Percentiles rank a stretch among this genome's conserved stretches.
Evolutionary conservation across 1,140 invertebrate species (phyloP).

Genomic region (Harpegnathos saltator): DNA sequence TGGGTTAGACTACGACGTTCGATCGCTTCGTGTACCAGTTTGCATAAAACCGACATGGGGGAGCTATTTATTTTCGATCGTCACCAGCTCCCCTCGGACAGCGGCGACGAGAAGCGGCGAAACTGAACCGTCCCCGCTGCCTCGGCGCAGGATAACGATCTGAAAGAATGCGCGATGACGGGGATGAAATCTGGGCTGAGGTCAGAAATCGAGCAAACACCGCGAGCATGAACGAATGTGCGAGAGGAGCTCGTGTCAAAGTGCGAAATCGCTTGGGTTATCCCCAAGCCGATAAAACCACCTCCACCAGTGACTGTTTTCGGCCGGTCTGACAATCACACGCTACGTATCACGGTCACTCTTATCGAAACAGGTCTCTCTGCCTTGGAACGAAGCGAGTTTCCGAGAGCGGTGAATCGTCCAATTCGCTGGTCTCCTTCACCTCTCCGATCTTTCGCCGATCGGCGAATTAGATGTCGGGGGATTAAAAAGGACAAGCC

Average conservation of each 20-base stretch:
- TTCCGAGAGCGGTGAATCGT: not conserved
- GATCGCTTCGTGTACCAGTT: no score
- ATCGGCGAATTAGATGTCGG: not conserved
- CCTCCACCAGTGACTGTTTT: not conserved
- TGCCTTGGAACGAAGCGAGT: no score
- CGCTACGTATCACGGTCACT: not conserved
- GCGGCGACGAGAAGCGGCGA: no score
- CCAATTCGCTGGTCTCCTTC: not conserved
- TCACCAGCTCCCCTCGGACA: no score
- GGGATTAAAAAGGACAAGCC: no score
- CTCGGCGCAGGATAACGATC: no score
- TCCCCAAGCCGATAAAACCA: not conserved
- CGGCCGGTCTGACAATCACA: not conserved
- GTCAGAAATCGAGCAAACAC: slow-evolving; percentile 1
- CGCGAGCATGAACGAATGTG: not conserved
- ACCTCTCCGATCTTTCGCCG: not conserved
- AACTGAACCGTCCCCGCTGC: no score
- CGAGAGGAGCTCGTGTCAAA: not conserved
- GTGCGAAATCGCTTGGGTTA: not conserved
- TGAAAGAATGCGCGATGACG: no score
- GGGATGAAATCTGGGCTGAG: not conserved
- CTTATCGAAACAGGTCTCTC: no score
- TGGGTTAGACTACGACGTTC: no score
- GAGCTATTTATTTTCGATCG: no score
- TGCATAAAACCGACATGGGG: no score